These are phyloP conservation scores for Phorcus lineatus DNA, from an alignment of 2,888 invertebrate genomes.

Conservation along the genomic window DNA sequence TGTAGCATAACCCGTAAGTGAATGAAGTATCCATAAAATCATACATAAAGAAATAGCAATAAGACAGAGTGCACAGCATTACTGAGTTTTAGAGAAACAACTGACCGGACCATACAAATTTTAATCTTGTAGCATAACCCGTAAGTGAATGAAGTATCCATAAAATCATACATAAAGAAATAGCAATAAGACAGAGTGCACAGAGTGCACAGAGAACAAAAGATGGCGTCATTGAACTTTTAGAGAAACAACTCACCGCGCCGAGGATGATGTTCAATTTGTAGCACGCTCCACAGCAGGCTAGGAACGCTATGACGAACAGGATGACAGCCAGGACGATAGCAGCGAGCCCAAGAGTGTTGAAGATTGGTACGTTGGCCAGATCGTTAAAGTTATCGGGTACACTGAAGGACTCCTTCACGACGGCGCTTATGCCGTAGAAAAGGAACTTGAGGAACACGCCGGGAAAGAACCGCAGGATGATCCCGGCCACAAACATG, in stretches of 20 bases:
- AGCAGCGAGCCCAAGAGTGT: constrained; percentile 71
- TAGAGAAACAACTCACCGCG: constrained; percentile 32
- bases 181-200: no score
- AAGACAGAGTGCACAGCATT: no score
- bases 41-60: no score
- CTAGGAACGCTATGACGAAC: constrained; percentile 93
- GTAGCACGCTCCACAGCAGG: constrained; percentile 89
- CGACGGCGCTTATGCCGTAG: neutral
- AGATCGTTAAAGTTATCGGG: neutral
- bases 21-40: no score
- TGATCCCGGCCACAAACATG: constrained; percentile 16
- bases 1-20: no score
- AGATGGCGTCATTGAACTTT: no score
- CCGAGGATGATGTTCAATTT: constrained; percentile 33
- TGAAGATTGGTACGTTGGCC: neutral
- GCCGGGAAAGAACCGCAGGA: constrained; percentile 25
- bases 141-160: no score
- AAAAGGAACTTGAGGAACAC: neutral
- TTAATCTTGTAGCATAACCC: no score
- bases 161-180: no score
- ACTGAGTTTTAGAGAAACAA: no score
- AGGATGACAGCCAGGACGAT: constrained; percentile 90
- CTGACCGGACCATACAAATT: no score
- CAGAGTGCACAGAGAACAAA: no score
- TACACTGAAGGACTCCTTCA: neutral